These are phyloP conservation scores for Betta splendens DNA, from an alignment of 2,797 vertebrate genomes.

Conservation along the genomic window DNA sequence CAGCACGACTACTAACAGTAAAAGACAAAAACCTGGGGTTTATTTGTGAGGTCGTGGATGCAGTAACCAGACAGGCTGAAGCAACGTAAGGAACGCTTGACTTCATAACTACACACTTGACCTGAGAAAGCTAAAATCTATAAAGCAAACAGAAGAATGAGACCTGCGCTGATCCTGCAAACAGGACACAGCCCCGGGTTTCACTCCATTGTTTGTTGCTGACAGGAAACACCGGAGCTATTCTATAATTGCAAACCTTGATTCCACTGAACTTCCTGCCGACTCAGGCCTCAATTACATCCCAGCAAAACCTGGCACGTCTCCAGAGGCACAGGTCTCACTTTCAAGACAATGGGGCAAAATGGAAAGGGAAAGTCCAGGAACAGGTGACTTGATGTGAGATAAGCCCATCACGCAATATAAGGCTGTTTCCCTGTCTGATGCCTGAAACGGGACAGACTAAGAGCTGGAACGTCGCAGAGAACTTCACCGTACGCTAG, in stretches of 20 bases:
- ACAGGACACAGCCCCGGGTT: conserved; percentile 26
- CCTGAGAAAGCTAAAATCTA: too few relatives aligned
- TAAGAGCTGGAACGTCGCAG: too few relatives aligned
- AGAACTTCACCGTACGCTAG: too few relatives aligned
- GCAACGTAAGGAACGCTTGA: too few relatives aligned
- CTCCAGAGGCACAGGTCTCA: conserved; percentile 9
- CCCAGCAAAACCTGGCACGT: background rate
- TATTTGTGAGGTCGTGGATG: too few relatives aligned
- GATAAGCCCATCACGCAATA: background rate
- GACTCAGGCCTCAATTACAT: conserved; percentile 11
- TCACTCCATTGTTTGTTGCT: conserved; percentile 23
- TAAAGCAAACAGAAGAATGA: background rate
- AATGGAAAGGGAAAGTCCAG: background rate
- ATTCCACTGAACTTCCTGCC: conserved; percentile 26
- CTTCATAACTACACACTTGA: too few relatives aligned
- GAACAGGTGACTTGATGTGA: background rate
- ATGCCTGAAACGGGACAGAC: background rate
- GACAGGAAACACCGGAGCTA: conserved; percentile 33
- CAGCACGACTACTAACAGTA: too few relatives aligned
- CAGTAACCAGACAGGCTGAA: too few relatives aligned
- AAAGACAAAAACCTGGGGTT: too few relatives aligned
- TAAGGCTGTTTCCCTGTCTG: background rate
- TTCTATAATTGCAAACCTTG: conserved; percentile 14
- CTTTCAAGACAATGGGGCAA: conserved; percentile 16
- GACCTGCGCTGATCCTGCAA: background rate